Evolutionary conservation across 2,113 vertebrate genomes (phyloP).

Genomic region (Orycteropus afer): DNA sequence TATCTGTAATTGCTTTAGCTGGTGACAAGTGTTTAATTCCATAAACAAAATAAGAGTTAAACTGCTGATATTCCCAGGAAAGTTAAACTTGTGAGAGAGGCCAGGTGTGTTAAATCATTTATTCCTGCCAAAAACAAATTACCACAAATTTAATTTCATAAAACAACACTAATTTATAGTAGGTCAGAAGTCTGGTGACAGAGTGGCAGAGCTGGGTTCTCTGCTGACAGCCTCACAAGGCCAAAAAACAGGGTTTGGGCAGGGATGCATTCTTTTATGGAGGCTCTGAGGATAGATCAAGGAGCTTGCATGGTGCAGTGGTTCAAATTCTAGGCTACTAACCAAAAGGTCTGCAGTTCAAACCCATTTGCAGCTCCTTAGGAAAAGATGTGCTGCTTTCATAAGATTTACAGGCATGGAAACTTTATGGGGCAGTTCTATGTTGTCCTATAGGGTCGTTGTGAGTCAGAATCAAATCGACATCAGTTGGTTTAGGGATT

Average conservation of each 20-base stretch:
- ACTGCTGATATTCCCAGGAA: neutral
- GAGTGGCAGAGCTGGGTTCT: neutral
- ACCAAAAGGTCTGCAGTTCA: too few relatives aligned
- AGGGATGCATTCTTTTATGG: neutral
- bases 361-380: too few relatives aligned
- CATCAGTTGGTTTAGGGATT: neutral
- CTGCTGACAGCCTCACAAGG: neutral
- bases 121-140: neutral
- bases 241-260: neutral
- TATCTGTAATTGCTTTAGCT: neutral
- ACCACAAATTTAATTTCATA: neutral
- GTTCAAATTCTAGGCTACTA: too few relatives aligned
- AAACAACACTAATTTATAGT: neutral
- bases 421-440: too few relatives aligned
- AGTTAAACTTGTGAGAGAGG: neutral
- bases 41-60: neutral
- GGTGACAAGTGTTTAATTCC: neutral
- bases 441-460: too few relatives aligned
- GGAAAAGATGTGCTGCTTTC: too few relatives aligned
- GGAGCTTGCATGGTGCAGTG: too few relatives aligned
- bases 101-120: neutral
- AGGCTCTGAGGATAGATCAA: neutral
- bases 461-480: too few relatives aligned
- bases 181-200: neutral
- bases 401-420: too few relatives aligned